These are phyloP conservation scores for Amiota mariae DNA, from an alignment of 2,888 invertebrate species.

Conservation along the genomic window DNA sequence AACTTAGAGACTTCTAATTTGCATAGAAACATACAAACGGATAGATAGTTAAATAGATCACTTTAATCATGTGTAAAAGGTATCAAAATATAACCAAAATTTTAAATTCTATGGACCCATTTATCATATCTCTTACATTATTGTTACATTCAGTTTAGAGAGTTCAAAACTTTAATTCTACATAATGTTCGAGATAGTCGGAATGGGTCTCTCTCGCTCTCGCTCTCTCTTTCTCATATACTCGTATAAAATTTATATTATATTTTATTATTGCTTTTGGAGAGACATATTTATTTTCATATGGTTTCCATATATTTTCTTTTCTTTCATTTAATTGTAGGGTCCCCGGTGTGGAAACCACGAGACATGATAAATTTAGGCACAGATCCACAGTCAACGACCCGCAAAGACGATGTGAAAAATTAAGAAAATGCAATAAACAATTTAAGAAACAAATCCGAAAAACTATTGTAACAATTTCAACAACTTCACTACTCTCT, in stretches of 20 bases:
- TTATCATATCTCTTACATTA: too few relatives aligned
- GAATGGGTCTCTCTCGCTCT: constrained; percentile 37
- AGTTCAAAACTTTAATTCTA: too few relatives aligned
- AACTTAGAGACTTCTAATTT: too few relatives aligned
- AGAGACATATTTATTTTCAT: constrained; percentile 70
- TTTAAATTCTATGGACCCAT: too few relatives aligned
- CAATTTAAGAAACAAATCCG: constrained; percentile 40
- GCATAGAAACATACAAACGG: too few relatives aligned
- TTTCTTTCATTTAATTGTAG: constrained; percentile 80
- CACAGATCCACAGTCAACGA: constrained; percentile 74
- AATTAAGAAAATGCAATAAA: constrained; percentile 64
- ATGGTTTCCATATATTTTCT: constrained; percentile 74
- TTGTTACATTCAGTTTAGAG: too few relatives aligned
- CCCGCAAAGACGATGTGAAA: constrained; percentile 75
- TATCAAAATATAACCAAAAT: too few relatives aligned
- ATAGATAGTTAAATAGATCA: too few relatives aligned
- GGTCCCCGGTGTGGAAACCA: constrained; percentile 99
- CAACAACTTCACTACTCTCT: constrained; percentile 34
- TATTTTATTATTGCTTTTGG: constrained; percentile 29
- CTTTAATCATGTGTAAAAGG: too few relatives aligned
- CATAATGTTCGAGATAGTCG: constrained; percentile 7
- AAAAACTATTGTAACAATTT: constrained; percentile 36
- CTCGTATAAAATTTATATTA: constrained; percentile 26
- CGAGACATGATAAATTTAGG: constrained; percentile 85
- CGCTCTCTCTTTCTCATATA: constrained; percentile 46